Percentiles rank a stretch among this genome's conserved stretches.
Evolutionary conservation across 1,140 invertebrate genomes (phyloP).

Genomic region (Aphelenchoides avenae): DNA sequence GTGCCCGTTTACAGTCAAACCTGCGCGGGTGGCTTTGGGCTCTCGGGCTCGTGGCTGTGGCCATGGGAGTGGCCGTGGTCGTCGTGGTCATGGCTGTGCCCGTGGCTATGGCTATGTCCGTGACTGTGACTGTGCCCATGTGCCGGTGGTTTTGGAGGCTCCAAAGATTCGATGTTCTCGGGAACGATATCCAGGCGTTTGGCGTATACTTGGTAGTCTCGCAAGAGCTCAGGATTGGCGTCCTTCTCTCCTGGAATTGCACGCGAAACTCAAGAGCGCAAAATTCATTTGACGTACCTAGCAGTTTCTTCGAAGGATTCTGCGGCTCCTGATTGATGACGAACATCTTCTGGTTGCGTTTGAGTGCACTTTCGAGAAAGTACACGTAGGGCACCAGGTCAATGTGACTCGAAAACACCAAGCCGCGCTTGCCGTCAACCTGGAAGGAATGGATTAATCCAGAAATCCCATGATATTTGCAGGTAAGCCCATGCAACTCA

Average conservation of each 20-base stretch:
- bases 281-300: slow-evolving; percentile 1
- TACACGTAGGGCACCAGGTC: slow-evolving; percentile 10
- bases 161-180: not conserved
- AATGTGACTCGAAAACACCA: slow-evolving; percentile 11
- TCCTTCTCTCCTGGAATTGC: slow-evolving; percentile 6
- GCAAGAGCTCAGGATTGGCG: not conserved
- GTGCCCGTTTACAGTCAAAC: no score
- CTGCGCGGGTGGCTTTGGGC: no score
- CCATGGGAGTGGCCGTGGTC: not conserved
- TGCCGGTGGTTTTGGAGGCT: not conserved
- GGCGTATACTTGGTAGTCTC: slow-evolving; percentile 4
- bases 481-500: not conserved
- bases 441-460: slow-evolving; percentile 7
- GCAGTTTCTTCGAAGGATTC: not conserved
- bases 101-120: slow-evolving; percentile 1
- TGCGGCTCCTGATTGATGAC: not conserved
- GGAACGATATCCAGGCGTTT: not conserved
- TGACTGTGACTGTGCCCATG: slow-evolving; percentile 1
- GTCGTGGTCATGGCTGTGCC: slow-evolving; percentile 1
- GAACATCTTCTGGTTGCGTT: not conserved
- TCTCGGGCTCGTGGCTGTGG: no score
- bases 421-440: slow-evolving; percentile 3
- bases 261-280: not conserved
- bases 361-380: slow-evolving; percentile 2
- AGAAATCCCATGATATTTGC: not conserved